Conservation (phyloP, 2,797 vertebrate species). For the Gymnodraco acuticeps region DNA sequence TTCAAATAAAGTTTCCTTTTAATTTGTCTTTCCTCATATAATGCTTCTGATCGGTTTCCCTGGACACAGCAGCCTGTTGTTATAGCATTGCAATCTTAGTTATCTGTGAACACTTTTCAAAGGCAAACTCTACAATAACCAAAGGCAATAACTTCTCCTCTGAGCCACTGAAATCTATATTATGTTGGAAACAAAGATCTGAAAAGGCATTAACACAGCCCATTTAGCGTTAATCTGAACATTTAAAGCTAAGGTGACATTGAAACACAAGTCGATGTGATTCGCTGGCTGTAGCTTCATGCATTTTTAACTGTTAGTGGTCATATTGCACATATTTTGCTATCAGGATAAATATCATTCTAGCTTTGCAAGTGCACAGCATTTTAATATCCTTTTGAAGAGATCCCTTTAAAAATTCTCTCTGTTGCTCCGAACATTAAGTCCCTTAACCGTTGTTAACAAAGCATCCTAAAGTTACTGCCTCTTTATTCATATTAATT, state of each 20-base stretch:
- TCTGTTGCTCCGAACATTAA: constrained; percentile 35
- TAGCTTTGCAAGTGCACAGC: constrained; percentile 7
- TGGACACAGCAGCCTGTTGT: constrained; percentile 39
- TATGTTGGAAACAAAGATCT: constrained; percentile 36
- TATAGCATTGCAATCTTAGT: constrained; percentile 28
- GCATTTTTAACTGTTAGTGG: not conserved
- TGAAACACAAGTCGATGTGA: constrained; percentile 20
- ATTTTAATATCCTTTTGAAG: constrained; percentile 51
- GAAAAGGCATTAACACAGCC: not conserved
- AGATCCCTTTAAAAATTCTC: constrained; percentile 52
- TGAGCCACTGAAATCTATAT: constrained; percentile 29
- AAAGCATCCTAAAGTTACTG: constrained; percentile 34
- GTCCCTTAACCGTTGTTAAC: constrained; percentile 38
- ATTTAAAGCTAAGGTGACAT: constrained; percentile 38
- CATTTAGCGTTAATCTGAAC: not conserved
- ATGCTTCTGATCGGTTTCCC: constrained; percentile 35
- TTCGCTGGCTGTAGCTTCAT: not conserved
- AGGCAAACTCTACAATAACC: constrained; percentile 26
- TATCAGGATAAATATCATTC: constrained; percentile 10
- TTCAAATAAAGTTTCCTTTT: constrained; percentile 41
- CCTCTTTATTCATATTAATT: constrained; percentile 53
- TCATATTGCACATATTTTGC: constrained; percentile 21
- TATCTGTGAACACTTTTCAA: constrained; percentile 50
- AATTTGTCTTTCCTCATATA: constrained; percentile 4
- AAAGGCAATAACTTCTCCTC: constrained; percentile 15